Evolutionary conservation across 2,113 vertebrate genomes (phyloP), one percentile per base, ranked within the genome.

Genomic region (Lethenteron reissneri): DNA sequence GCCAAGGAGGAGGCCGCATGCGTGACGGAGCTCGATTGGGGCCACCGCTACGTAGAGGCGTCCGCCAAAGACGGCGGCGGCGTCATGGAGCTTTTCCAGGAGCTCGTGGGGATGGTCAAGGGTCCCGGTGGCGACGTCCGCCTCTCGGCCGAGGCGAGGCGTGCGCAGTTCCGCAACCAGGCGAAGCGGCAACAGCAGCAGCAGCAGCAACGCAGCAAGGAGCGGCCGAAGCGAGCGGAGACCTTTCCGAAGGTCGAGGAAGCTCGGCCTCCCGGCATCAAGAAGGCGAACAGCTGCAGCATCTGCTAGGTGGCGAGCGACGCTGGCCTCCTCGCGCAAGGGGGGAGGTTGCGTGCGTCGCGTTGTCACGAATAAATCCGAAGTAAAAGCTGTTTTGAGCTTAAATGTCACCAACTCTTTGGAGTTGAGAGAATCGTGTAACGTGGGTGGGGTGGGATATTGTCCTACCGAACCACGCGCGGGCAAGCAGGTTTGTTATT

Each of bases 221-320:
- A 84, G 0, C 79, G 89, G 58, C 80, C 83, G 60, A 82, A 83
- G 72, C 85, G 89, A 73, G 81, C 88, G 73, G 87, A 90, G 80
- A 92, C 89, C 3, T 82, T 90, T 70, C 87, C 87, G 11, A 88
- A 84, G 70, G 83, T 84, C 77, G 78, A 74, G 15, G 73, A 74
- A 15, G 73, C 82, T 57, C 74, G 88, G 71, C 89, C 88, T 0
- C 89, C 89, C 73, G 41, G 41, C 6, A 92, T 92, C 86, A 90
- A 89, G 82, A 92, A 92, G 77, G 87, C 89, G 80, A 92, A 92
- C 81, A 90, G 88, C 80, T 92, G 89, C 73, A 79, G 79, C 0
- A 69, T 92, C 78, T 88, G 86, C 57, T 91, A 84, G 83, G 75
- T 59, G 2, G 0, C 56, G 25, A 58, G 56, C 57, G 41, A 41